Evolutionary conservation across 1,140 invertebrate genomes (phyloP).

Genomic region (Conus ventricosus): DNA sequence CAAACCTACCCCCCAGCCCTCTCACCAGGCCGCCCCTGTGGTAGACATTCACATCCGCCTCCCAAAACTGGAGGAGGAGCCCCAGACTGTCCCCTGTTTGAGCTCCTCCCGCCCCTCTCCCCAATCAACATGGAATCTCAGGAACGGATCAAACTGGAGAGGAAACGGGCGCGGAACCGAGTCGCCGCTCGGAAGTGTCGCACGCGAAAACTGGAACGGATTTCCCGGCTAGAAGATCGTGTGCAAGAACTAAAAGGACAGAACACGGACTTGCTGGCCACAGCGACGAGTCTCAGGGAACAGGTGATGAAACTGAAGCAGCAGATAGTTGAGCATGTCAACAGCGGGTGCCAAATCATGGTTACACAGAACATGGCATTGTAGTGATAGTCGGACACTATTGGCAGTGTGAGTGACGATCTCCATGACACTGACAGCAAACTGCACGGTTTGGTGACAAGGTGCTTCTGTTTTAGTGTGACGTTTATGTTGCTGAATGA

Average conservation of each 20-base stretch:
- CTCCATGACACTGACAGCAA: background rate
- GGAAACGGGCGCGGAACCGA: slow-evolving; percentile 95
- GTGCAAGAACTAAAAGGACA: slow-evolving; percentile 93
- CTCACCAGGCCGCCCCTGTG: slow-evolving; percentile 23
- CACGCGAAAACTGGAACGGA: slow-evolving; percentile 94
- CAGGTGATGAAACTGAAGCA: slow-evolving; percentile 94
- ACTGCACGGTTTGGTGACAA: background rate
- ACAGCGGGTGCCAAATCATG: slow-evolving; percentile 89
- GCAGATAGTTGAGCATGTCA: slow-evolving; percentile 94
- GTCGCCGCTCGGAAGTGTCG: slow-evolving; percentile 98
- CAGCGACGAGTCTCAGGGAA: slow-evolving; percentile 91
- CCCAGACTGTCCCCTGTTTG: slow-evolving; percentile 71
- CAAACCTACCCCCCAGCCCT: slow-evolving; percentile 6
- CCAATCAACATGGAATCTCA: slow-evolving; percentile 98
- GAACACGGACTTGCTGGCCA: slow-evolving; percentile 87
- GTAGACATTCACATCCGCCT: slow-evolving; percentile 35
- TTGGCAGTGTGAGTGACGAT: background rate
- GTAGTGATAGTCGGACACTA: slow-evolving; percentile 20
- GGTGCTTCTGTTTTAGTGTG: background rate
- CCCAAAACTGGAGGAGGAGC: slow-evolving; percentile 68
- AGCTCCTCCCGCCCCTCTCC: slow-evolving; percentile 79
- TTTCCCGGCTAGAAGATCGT: slow-evolving; percentile 91
- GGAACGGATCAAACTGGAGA: slow-evolving; percentile 94
- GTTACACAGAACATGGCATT: slow-evolving; percentile 61
- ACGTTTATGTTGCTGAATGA: background rate